A percentile compares a stretch with the other conserved stretches of the same genome.
These are phyloP conservation scores for Spongilla lacustris DNA, from an alignment of 37 sponge, comb jelly and placozoan species.

Conservation along the genomic window DNA sequence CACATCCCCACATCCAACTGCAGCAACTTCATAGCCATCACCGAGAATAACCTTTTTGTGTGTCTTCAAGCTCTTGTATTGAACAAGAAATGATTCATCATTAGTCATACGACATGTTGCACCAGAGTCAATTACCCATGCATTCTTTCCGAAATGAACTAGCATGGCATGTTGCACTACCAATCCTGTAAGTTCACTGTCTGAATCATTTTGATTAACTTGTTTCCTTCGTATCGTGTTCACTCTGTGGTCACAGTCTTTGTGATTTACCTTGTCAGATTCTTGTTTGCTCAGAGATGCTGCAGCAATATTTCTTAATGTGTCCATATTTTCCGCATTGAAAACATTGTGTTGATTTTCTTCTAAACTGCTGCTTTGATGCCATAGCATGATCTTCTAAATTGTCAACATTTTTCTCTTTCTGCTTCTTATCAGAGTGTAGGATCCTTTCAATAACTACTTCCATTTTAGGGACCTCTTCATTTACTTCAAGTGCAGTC, in stretches of 20 bases:
- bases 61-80: too few species aligned
- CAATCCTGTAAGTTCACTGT: constrained; percentile 31
- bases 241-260: not conserved
- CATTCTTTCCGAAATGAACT: constrained; percentile 16
- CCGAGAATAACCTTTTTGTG: too few species aligned
- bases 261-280: not conserved
- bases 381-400: too few species aligned
- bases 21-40: too few species aligned
- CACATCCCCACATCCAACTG: too few species aligned
- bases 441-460: constrained; percentile 48
- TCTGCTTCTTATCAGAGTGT: constrained; percentile 40
- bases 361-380: not conserved
- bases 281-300: too few species aligned
- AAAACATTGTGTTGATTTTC: constrained; percentile 9
- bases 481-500: constrained; percentile 59
- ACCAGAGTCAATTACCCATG: constrained; percentile 38
- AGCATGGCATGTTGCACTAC: not conserved
- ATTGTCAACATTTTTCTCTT: constrained; percentile 15
- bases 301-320: constrained; percentile 19
- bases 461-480: constrained; percentile 53
- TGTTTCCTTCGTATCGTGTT: too few species aligned
- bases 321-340: constrained; percentile 25
- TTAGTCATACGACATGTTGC: constrained; percentile 38
- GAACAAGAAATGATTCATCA: too few species aligned
- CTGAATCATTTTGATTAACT: constrained; percentile 15